Evolutionary conservation across 2,888 invertebrate genomes (phyloP).

Genomic region (Neria commutata): DNA sequence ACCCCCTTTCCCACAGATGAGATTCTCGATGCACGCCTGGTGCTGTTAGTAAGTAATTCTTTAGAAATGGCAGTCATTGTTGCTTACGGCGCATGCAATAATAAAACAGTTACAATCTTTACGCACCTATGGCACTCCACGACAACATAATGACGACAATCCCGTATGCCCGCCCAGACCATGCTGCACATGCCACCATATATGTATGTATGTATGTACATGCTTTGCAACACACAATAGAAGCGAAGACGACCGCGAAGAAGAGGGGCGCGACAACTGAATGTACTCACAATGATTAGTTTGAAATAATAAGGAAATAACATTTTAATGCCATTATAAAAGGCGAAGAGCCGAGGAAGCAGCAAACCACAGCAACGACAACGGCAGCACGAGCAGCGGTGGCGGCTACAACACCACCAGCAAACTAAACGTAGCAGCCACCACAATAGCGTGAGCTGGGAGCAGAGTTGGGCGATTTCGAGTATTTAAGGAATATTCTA

Average conservation of each 20-base stretch:
- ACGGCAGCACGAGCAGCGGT: slow-evolving; percentile 6
- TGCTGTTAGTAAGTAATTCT: not conserved
- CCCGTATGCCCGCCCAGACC: not conserved
- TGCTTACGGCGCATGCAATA: not conserved
- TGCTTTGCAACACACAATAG: slow-evolving; percentile 9
- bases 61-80: not conserved
- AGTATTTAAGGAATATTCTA: too few relatives aligned
- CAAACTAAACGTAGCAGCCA: not conserved
- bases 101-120: not conserved
- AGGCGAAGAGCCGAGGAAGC: slow-evolving; percentile 9
- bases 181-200: not conserved
- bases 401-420: not conserved
- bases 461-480: too few relatives aligned
- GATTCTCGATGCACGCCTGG: too few relatives aligned
- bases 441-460: too few relatives aligned
- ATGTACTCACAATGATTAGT: slow-evolving; percentile 24
- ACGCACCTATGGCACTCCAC: not conserved
- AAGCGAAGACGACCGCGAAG: slow-evolving; percentile 15
- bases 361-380: not conserved
- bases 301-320: slow-evolving; percentile 32
- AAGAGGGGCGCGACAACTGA: too few relatives aligned
- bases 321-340: slow-evolving; percentile 32
- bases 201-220: too few relatives aligned
- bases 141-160: not conserved
- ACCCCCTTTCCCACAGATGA: too few relatives aligned